Conservation (phyloP, 2,797 vertebrate genomes). For the Molothrus aeneus region DNA sequence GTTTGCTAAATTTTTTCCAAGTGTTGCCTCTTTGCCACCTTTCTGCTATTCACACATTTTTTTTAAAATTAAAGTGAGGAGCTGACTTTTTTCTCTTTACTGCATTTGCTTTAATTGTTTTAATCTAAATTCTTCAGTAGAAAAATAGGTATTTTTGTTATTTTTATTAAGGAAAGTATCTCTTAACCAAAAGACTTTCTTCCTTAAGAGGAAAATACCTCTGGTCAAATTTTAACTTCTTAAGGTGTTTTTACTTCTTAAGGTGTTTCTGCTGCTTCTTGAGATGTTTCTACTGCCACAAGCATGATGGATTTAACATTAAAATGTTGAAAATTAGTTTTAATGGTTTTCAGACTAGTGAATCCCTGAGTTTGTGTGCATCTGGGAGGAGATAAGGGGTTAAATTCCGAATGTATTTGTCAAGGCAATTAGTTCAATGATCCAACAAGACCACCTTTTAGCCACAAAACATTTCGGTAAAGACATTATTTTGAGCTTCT, state of each 20-base stretch:
- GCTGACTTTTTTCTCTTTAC: neutral
- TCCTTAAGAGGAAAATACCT: neutral
- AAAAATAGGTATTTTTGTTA: neutral
- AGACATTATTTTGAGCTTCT: conserved; percentile 60
- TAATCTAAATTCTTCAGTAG: neutral
- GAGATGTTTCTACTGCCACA: neutral
- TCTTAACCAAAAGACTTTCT: neutral
- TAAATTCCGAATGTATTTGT: conserved; percentile 38
- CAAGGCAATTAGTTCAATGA: conserved; percentile 66
- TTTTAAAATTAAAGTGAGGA: neutral
- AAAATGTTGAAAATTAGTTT: neutral
- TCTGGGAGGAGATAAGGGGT: neutral
- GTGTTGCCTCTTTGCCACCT: neutral
- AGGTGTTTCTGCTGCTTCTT: neutral
- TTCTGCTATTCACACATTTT: neutral
- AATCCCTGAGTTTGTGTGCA: neutral
- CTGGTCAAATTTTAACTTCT: neutral
- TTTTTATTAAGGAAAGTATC: neutral
- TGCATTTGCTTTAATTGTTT: neutral
- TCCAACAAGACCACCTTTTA: conserved; percentile 61
- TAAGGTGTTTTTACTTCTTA: neutral
- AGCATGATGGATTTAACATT: neutral
- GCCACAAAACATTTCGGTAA: conserved; percentile 36
- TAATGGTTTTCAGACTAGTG: neutral
- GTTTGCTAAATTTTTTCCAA: neutral